These are phyloP conservation scores for Limonius californicus DNA, from an alignment of 1,140 invertebrate genomes.

Conservation along the genomic window DNA sequence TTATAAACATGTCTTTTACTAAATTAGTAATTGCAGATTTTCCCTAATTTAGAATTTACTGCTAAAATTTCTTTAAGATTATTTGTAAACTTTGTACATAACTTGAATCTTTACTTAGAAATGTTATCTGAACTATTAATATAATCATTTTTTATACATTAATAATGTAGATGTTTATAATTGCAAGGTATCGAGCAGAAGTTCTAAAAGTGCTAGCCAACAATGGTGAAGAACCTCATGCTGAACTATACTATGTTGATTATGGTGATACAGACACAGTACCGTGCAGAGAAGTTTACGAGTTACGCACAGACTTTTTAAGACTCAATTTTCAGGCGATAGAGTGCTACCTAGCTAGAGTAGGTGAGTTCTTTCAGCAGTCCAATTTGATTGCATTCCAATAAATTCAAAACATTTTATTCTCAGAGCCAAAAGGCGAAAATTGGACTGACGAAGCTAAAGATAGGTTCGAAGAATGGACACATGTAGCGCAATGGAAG, in stretches of 20 bases:
- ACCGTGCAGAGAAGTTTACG: slow-evolving; percentile 57
- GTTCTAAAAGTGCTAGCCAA: slow-evolving; percentile 57
- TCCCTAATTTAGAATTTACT: neutral
- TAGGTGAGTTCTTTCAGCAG: slow-evolving; percentile 52
- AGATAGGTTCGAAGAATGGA: slow-evolving; percentile 67
- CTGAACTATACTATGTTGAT: slow-evolving; percentile 73
- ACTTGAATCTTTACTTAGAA: too few relatives aligned
- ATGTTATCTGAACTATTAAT: too few relatives aligned
- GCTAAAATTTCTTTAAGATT: too few relatives aligned
- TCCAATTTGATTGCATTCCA: too few relatives aligned
- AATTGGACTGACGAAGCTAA: slow-evolving; percentile 63
- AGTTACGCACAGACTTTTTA: slow-evolving; percentile 70
- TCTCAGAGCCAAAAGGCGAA: slow-evolving; percentile 39
- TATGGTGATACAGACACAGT: slow-evolving; percentile 73
- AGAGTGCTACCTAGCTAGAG: slow-evolving; percentile 71
- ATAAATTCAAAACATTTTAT: slow-evolving; percentile 11
- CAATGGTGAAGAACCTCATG: slow-evolving; percentile 52
- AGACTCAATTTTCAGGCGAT: slow-evolving; percentile 71
- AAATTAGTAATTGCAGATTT: too few relatives aligned
- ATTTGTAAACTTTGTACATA: slow-evolving; percentile 4
- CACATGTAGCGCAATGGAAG: slow-evolving; percentile 61
- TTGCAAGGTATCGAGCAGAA: slow-evolving; percentile 49
- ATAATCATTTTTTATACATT: too few relatives aligned
- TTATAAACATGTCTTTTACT: too few relatives aligned
- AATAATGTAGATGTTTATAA: neutral